Conservation (phyloP, 2,797 vertebrate genomes). For the Pangasius sanitwongsei region DNA sequence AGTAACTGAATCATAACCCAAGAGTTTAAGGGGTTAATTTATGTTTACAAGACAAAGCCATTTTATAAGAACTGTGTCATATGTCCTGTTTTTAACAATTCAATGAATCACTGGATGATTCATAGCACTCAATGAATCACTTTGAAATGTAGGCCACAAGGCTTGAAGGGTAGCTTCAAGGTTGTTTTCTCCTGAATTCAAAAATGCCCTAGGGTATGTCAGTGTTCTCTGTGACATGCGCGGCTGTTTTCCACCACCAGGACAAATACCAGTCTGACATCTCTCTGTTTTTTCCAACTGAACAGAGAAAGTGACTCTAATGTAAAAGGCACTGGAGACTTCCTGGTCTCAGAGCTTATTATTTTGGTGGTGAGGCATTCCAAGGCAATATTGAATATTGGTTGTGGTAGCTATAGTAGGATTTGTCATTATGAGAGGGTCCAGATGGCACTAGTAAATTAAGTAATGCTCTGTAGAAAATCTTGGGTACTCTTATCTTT, state of each 20-base stretch:
- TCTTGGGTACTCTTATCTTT: background rate
- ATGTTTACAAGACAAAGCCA: background rate
- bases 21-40: background rate
- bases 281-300: constrained; percentile 24
- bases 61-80: background rate
- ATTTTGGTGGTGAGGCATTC: constrained; percentile 42
- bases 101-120: background rate
- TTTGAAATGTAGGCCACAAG: constrained; percentile 57
- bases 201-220: constrained; percentile 62
- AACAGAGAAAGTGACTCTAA: constrained; percentile 40
- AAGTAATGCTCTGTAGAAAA: background rate
- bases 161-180: constrained; percentile 64
- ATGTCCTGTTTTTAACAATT: constrained; percentile 4
- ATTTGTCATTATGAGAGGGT: constrained; percentile 29
- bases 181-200: constrained; percentile 71
- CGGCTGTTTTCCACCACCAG: constrained; percentile 38
- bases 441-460: background rate
- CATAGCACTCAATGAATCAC: constrained; percentile 42
- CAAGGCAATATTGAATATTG: constrained; percentile 27
- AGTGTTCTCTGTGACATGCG: constrained; percentile 40
- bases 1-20: background rate
- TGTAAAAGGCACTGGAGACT: constrained; percentile 47
- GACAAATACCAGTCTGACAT: constrained; percentile 36
- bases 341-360: constrained; percentile 53
- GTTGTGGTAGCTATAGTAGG: constrained; percentile 40